Evolutionary conservation across 2,797 vertebrate genomes (phyloP), one percentile per base, ranked within the genome.

Genomic region (Masticophis lateralis): DNA sequence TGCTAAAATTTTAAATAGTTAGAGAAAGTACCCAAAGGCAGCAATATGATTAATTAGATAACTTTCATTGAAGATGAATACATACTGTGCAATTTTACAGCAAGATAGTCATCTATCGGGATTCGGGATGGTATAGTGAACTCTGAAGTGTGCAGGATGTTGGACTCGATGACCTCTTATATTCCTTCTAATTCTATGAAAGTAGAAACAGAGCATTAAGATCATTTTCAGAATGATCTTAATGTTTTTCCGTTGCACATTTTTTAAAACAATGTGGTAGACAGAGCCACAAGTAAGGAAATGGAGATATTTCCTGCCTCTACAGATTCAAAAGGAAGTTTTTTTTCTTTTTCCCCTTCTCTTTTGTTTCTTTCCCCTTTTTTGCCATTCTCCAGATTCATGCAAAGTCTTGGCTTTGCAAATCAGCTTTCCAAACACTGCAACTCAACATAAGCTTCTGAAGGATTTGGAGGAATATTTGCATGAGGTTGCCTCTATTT

Each of bases 281-380:
- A 53, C 9, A 53, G 27, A 55, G 86, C 88, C 94, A 32, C 94
- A 97, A 96, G 94, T 95, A 25, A 95, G 20, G 32, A 90, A 93
- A 90, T 13, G 47, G 25, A 47, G n/a, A 0, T 0, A 9, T 43
- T 94, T 96, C 95, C 94, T 92, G 92, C 90, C 2, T 22, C 43
- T 83, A 14, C 25, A 59, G 37, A 9, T 79, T 79, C 18, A 79
- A 79, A 14, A 61, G 10, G 11, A 59, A 9, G 14, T 28, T 20
- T 51, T 86, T 51, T n/a, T 18, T 6, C 4, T 10, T 59, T 28
- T 16, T 47, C 63, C 20, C 5, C 37, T 74, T 37, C 27, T 51
- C 18, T 20, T 0, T 69, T 32, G n/a, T 0, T 53, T 16, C 92
- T 47, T 37, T 63, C 25, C 25, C 22, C 1, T n/a, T 11, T 47